Base-by-base conservation (phyloP, 2,113 vertebrate species). In the Tretioscincus oriximinensis region DNA sequence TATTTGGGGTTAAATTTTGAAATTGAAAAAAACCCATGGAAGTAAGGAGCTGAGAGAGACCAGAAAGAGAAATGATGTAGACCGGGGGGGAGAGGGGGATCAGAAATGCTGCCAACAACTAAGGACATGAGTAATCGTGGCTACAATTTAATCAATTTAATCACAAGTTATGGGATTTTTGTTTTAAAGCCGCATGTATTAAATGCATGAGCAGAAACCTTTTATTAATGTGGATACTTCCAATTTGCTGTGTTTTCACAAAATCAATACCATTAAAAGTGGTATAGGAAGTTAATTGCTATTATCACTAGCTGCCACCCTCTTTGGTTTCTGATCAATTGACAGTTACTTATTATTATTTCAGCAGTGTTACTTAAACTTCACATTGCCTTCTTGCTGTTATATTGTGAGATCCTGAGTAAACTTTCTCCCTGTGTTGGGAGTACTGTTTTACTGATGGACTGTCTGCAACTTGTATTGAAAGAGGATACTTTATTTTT, bases 281-380 rank as follows among this genome's bases (percentile, higher is more conserved):
- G 41, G 61, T 85, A 82, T 73, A 6, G 22, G 61, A 81, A 74
- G 45, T 66, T 78, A 83, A 87, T 77, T 84, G 65, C 35, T 81
- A 12, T 31, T 51, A 73, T 79, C 77, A 82, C 3, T 87, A 49
- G 12, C 14, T 74, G 66, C 75, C 35, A 73, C 26, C 49, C 66
- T 35, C 66, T 66, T 65, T 79, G 51, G 61, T 80, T 87, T 87
- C 47, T n/a, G 7, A 79, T 35, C 79, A 58, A 81, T 1, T 77
- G 31, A 85, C 47, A 89, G 74, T 71, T 58, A 35, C 18, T 9
- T 5, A 51, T 81, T 77, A 77, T 3, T 12, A 84, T 75, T 87
- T 89, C 49, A 76, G 5, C 7, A 76, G 4, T 68, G 47, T 18
- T 78, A 84, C 80, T 81, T 83, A 84, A 80, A 86, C 67, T 83